Evolutionary conservation across 2,113 vertebrate genomes (phyloP), one percentile per base, ranked within the genome.

Genomic region (Muntiacus muntjak): DNA sequence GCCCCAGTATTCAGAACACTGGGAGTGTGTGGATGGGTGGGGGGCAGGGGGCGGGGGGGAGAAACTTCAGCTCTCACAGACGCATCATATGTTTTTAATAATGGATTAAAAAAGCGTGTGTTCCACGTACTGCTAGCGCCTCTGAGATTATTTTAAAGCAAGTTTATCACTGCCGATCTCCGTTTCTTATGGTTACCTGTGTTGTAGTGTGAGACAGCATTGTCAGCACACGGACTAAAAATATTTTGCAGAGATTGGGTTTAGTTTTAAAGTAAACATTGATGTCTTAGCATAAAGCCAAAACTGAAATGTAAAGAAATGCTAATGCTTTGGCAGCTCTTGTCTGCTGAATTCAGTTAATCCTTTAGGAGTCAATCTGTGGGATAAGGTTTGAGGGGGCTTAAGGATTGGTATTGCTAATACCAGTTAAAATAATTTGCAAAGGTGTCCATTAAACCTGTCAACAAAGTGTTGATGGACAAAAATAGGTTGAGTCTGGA

Each of bases 181-280:
- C 85, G n/a, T 92, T 87, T 93, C 45, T 90, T 60, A 90, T 57
- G 91, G 96, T 95, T 89, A 54, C 79, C 58, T 98, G 21, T 84
- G 45, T 71, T 87, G 50, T 28, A 45, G 43, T 54, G 76, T 76
- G 93, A 98, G 91, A 95, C n/a, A 97, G 50, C 71, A 30, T 91
- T 84, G 78, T 43, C 97, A 97, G 86, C 87, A 92, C 54, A 36
- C 71, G 45, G 95, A 96, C 43, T 89, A 47, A 97, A 98, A 98
- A 98, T 98, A 98, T 95, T 98, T 98, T 96, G 98, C n/a, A 92
- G 95, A 96, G 83, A 91, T 26, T 62, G 74, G 74, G 19, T 96
- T 98, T 97, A 64, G 83, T 97, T 98, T 97, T 94, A 91, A 97
- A 98, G 95, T 97, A 97, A 98, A 98, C 79, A 96, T 19, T 95